phyloP scores from a whole-genome alignment of 2,113 vertebrate genomes.

The Phocoena phocoena region DNA sequence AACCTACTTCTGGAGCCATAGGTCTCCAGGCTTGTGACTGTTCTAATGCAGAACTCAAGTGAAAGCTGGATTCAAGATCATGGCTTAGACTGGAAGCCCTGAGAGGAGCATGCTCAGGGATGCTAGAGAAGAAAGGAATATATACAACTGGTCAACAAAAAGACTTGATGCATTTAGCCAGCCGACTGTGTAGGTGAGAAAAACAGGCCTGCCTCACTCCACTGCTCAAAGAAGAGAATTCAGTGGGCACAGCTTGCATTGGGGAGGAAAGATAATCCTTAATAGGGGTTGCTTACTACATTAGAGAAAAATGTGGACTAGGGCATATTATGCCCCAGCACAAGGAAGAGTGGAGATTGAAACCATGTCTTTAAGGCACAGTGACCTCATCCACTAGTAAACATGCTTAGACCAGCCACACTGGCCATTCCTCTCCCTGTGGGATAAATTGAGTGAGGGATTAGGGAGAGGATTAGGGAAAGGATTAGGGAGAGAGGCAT shows the following conservation, averaged over 20 bases:
- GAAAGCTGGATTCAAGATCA: not conserved
- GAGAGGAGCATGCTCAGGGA: not conserved
- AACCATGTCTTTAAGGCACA: not conserved
- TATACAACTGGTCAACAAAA: too few relatives aligned
- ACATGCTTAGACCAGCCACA: not conserved
- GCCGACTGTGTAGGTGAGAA: not conserved
- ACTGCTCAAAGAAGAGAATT: not conserved
- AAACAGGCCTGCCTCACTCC: not conserved
- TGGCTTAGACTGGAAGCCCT: not conserved
- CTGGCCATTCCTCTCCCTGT: not conserved
- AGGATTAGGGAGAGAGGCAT: not conserved
- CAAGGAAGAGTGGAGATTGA: not conserved
- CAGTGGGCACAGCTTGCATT: not conserved
- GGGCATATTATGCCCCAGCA: not conserved
- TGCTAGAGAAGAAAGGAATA: not conserved
- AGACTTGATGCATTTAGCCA: not conserved
- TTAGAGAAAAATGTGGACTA: not conserved
- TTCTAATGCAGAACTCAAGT: not conserved
- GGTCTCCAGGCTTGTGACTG: not conserved
- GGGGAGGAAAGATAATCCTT: not conserved
- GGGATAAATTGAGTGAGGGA: not conserved
- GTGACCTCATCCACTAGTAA: not conserved
- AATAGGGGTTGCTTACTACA: not conserved
- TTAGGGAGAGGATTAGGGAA: not conserved
- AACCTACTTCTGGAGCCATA: not conserved